Evolutionary conservation across 2,113 vertebrate species (phyloP), one percentile per base, ranked within the genome.

Genomic region (Sinocyclocheilus grahami): DNA sequence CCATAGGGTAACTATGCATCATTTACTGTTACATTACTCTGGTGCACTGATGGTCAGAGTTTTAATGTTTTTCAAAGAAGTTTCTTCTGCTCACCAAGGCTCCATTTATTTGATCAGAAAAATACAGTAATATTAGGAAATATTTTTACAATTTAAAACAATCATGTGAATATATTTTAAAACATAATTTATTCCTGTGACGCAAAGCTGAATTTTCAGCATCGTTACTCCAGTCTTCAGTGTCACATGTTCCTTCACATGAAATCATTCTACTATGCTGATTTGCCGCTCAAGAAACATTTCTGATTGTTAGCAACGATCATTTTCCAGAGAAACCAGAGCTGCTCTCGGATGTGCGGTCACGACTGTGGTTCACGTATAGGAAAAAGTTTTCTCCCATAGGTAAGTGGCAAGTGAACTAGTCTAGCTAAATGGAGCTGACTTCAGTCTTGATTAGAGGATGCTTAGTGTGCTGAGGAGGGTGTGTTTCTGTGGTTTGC

Each of bases 281-380:
- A 60, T 62, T n/a, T 10, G 58, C 20, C n/a, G 22, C 22, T n/a
- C 22, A 60, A 60, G 7, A 60, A 22, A 60, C 20, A 62, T 62
- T n/a, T 62, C 58, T 62, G 22, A 62, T 62, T 62, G 3, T 62
- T 62, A n/a, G 1, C 58, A 10, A 3, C 3, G 1, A n/a, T 72
- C 1, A 24, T 69, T 80, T 69, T 9, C n/a, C 90, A 97, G 97
- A 96, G 86, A 97, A 96, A 88, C 94, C 96, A 1, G 95, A 95
- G 83, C 95, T 97, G 88, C 90, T 97, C 78, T 90, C 94, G 33
- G 96, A 97, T 87, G 95, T 97, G 87, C 94, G 94, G 0, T 96
- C 96, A 4, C 94, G 96, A 22, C 94, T 97, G 20, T 97, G 97
- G 97, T 97, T 97, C 87, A 97, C 96, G 0, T 97, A 97, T 91